A percentile compares a stretch with the other conserved stretches of the same genome.
Evolutionary conservation across 2,888 invertebrate species (phyloP).

Genomic region (Ectemnius lituratus): DNA sequence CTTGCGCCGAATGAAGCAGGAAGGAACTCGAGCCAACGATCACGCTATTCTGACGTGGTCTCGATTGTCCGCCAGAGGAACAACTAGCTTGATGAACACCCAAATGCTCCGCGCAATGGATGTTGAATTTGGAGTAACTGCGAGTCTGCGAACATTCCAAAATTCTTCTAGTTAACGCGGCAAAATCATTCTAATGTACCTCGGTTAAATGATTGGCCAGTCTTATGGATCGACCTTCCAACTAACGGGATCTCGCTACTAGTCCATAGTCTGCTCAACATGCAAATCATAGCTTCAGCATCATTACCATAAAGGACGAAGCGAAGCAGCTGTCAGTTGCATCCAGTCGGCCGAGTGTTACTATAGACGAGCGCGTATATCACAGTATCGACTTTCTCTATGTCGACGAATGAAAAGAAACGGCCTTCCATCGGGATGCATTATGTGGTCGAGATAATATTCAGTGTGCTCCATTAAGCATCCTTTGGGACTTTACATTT

Average conservation of each 20-base stretch:
- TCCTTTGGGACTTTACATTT: not conserved
- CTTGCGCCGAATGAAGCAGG: conserved; percentile 81
- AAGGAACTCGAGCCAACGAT: conserved; percentile 87
- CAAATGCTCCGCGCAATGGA: conserved; percentile 81
- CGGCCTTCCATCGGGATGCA: conserved; percentile 27
- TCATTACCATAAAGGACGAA: conserved; percentile 1
- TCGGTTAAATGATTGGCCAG: not conserved
- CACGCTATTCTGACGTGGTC: conserved; percentile 90
- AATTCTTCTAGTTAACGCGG: not conserved
- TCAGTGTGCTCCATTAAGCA: conserved; percentile 19
- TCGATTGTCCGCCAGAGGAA: conserved; percentile 65
- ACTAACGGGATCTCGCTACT: no score
- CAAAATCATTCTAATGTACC: not conserved
- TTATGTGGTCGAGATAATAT: conserved; percentile 24
- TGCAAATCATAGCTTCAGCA: no score
- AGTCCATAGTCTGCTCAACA: no score
- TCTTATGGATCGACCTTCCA: not conserved
- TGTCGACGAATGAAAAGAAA: conserved; percentile 8
- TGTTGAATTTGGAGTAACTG: conserved; percentile 83
- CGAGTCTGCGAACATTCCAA: conserved; percentile 48
- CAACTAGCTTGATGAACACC: conserved; percentile 74
- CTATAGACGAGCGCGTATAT: not conserved
- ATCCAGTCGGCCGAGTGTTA: not conserved
- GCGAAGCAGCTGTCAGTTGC: not conserved
- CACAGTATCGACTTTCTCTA: conserved; percentile 1